Base-by-base conservation (phyloP, 1,140 invertebrate genomes). In the Brachionus koreanus region DNA sequence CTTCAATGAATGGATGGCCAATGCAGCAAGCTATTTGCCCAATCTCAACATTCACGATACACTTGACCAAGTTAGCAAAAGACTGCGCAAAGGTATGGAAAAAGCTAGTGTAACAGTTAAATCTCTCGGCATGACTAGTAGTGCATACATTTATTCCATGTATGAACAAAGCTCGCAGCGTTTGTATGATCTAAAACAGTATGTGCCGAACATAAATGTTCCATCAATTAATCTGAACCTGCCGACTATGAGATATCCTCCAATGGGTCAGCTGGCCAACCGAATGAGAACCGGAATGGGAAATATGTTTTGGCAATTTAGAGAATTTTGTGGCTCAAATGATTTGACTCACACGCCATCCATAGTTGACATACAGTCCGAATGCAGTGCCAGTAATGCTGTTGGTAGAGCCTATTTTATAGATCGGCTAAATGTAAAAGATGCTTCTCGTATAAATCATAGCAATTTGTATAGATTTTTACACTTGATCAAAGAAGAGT, bases 1-100 rank as follows among this genome's bases (percentile, higher is more conserved):
- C 37, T 61, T 79, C 25, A 79, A 79, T 29, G 76, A 79, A 57
- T 79, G 76, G 76, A 79, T 79, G 76, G 49, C 76, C 33, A 79
- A 79, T 42, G 61, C 61, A 37, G 49, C 76, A 37, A 79, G 61
- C 39, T 79, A 79, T 65, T 65, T 79, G 35, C 76, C 76, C n/a
- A 79, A 79, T 65, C 33, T 79, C 13, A 79, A 79, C 33, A 79
- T 79, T 7, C 76, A 79, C 25, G 76, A 79, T 19, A 79, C 76
- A 35, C 49, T 79, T 12, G 76, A 79, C 3, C 76, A 79, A 65
- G 76, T 79, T 5, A 79, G 76, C 37, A 79, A 37, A 42, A 6
- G 61, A 43, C 42, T 79, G 29, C 33, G 76, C 33, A 79, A 79
- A 61, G 76, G 76, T 12, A 65, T 79, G 61, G 76, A 79, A 65